Conservation (phyloP, 2,797 vertebrate genomes). For the Peromyscus aztecus region DNA sequence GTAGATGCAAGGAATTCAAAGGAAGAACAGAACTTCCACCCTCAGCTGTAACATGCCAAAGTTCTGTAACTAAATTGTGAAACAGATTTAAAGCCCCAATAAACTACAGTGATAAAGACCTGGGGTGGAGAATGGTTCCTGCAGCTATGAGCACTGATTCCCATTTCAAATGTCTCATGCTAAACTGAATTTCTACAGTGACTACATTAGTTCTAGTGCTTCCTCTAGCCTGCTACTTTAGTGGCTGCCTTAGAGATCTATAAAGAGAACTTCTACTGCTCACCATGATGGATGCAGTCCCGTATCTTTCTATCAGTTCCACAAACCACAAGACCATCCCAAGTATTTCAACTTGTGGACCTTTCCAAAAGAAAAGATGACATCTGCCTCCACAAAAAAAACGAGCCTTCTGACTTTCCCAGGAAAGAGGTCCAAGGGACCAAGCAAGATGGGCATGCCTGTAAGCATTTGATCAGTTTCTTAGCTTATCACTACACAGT, state of each 20-base stretch:
- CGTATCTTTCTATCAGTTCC: slow-evolving; percentile 42
- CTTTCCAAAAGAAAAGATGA: slow-evolving; percentile 76
- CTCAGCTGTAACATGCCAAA: slow-evolving; percentile 50
- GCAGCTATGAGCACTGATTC: slow-evolving; percentile 44
- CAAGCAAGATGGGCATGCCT: slow-evolving; percentile 23
- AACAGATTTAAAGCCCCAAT: slow-evolving; percentile 75
- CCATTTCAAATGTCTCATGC: slow-evolving; percentile 64
- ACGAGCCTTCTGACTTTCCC: slow-evolving; percentile 70
- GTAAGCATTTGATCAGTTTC: not conserved
- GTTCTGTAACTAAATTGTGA: slow-evolving; percentile 64
- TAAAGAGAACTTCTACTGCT: slow-evolving; percentile 72
- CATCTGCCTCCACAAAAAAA: slow-evolving; percentile 24
- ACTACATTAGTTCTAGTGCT: slow-evolving; percentile 60
- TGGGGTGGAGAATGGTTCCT: not conserved
- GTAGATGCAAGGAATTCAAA: slow-evolving; percentile 40
- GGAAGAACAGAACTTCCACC: slow-evolving; percentile 57
- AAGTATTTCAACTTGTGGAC: slow-evolving; percentile 76
- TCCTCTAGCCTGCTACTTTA: slow-evolving; percentile 76
- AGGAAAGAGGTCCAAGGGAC: slow-evolving; percentile 40
- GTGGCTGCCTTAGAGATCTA: slow-evolving; percentile 67
- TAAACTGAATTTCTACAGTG: slow-evolving; percentile 69
- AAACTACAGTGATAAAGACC: slow-evolving; percentile 72
- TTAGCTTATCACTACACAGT: slow-evolving; percentile 43
- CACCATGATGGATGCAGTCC: slow-evolving; percentile 61
- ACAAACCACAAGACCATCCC: slow-evolving; percentile 75